Evolutionary conservation across 2,888 invertebrate genomes (phyloP).

Genomic region (Phorcus lineatus): DNA sequence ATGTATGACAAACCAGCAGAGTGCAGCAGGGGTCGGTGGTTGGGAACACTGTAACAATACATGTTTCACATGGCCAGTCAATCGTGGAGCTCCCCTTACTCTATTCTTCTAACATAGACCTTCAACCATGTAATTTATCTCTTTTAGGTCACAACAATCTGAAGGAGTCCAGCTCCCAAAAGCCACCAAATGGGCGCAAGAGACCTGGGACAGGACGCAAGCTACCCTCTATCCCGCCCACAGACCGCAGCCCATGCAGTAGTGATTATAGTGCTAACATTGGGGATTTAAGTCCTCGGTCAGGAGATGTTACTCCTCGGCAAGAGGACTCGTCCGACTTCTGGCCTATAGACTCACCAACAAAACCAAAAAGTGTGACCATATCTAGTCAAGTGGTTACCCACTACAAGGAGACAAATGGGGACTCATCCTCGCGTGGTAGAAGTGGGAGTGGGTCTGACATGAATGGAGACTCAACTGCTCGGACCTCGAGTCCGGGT

Average conservation of each 20-base stretch:
- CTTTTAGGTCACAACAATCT: slow-evolving; percentile 11
- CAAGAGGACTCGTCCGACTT: background rate
- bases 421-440: slow-evolving; percentile 33
- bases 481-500: background rate
- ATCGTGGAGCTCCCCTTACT: background rate
- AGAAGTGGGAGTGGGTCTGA: slow-evolving; percentile 29
- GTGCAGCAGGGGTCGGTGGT: background rate
- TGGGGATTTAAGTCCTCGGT: slow-evolving; percentile 24
- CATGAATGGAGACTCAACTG: background rate
- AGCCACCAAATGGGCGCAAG: slow-evolving; percentile 57
- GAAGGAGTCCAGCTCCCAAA: slow-evolving; percentile 23
- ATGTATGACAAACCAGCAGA: background rate
- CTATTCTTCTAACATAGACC: background rate
- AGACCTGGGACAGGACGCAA: slow-evolving; percentile 68
- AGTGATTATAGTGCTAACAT: slow-evolving; percentile 54
- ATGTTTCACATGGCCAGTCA: slow-evolving; percentile 1
- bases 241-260: slow-evolving; percentile 51
- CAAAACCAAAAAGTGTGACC: slow-evolving; percentile 42
- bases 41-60: slow-evolving; percentile 6
- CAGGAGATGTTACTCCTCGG: slow-evolving; percentile 1
- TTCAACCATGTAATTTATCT: slow-evolving; percentile 16
- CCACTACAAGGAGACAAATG: slow-evolving; percentile 47
- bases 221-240: slow-evolving; percentile 66
- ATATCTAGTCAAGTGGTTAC: slow-evolving; percentile 58
- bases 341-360: background rate